These are phyloP conservation scores for Tinea pellionella DNA, from an alignment of 2,888 invertebrate species.

Conservation along the genomic window DNA sequence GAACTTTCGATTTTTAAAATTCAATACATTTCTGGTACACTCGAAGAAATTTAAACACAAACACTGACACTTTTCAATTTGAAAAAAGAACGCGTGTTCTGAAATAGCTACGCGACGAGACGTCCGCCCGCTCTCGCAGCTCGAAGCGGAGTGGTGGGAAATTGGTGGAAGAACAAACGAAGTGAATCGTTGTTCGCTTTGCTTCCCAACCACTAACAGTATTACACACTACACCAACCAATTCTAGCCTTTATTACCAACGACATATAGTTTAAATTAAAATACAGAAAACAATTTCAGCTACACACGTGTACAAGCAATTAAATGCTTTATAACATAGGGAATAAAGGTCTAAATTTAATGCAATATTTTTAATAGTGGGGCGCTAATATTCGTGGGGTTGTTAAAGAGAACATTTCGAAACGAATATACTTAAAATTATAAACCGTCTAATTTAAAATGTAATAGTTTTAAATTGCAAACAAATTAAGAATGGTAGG, in stretches of 20 bases:
- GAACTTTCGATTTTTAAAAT: background rate
- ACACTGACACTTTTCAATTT: background rate
- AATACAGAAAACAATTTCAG: background rate
- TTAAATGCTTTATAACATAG: no score
- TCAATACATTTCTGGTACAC: background rate
- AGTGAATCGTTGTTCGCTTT: background rate
- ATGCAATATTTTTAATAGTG: no score
- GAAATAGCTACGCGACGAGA: background rate
- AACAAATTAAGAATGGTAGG: no score
- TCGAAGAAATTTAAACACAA: conserved; percentile 18
- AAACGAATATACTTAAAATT: no score
- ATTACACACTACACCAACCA: background rate
- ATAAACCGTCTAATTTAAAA: no score
- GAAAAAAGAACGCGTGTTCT: background rate
- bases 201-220: background rate
- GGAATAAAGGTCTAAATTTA: no score
- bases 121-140: background rate
- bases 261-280: background rate
- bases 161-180: background rate
- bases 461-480: no score
- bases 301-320: background rate
- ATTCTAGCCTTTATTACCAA: background rate
- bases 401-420: no score
- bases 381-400: no score
- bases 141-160: background rate